phyloP scores from a whole-genome alignment of 1,140 invertebrate genomes.

The Doryteuthis pealeii region DNA sequence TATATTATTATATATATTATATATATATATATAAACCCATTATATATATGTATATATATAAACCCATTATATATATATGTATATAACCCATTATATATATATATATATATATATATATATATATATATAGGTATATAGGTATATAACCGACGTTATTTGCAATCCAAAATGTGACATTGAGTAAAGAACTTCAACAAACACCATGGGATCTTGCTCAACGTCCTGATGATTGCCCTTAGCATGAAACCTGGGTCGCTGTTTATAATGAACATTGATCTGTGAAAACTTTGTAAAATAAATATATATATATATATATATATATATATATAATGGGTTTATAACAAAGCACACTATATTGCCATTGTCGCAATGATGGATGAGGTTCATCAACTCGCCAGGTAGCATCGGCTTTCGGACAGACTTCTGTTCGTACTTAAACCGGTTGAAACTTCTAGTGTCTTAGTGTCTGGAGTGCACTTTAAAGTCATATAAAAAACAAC shows the following conservation, averaged over 20 bases:
- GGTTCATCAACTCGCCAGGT: not conserved
- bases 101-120: not conserved
- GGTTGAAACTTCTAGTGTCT: not conserved
- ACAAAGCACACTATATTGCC: too few species aligned
- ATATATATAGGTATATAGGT: too few species aligned
- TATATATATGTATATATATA: not conserved
- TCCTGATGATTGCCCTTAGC: too few species aligned
- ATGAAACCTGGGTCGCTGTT: too few species aligned
- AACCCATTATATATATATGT: not conserved
- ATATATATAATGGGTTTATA: not conserved
- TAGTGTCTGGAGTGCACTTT: not conserved
- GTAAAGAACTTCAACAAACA: too few species aligned
- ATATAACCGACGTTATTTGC: not conserved
- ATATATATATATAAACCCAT: not conserved
- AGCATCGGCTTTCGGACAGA: not conserved
- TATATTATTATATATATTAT: not conserved
- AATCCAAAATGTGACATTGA: not conserved
- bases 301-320: not conserved
- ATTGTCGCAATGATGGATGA: too few species aligned
- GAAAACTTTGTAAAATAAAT: too few species aligned
- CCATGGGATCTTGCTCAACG: too few species aligned
- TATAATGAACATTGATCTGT: too few species aligned
- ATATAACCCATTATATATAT: not conserved
- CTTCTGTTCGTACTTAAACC: not conserved
- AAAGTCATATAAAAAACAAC: not conserved